Conservation (phyloP, 2,888 invertebrate genomes). For the Tipula vernalis region DNA sequence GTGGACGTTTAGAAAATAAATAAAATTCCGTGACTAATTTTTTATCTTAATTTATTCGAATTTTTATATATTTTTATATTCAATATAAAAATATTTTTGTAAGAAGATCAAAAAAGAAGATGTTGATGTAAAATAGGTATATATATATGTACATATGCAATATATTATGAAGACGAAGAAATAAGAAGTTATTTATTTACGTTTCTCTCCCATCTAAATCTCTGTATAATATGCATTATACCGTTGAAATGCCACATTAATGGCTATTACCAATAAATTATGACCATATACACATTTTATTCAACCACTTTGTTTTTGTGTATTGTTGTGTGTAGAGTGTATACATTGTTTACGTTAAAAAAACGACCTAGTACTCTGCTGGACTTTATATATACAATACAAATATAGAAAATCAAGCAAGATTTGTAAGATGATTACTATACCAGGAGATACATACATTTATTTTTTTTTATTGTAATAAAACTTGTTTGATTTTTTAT, state of each 20-base stretch:
- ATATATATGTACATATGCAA: not conserved
- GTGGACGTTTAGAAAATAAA: constrained; percentile 12
- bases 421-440: not conserved
- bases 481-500: not conserved
- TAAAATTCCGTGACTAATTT: constrained; percentile 13
- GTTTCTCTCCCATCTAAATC: not conserved
- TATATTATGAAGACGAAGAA: not conserved
- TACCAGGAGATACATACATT: not conserved
- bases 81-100: not conserved
- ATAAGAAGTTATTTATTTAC: not conserved
- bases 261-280: constrained; percentile 16
- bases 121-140: not conserved
- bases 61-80: constrained; percentile 8
- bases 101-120: not conserved
- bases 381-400: not conserved
- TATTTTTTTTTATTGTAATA: not conserved
- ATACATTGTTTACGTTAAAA: not conserved
- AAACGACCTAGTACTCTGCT: not conserved
- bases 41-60: constrained; percentile 14
- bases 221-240: constrained; percentile 10
- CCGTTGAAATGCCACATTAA: constrained; percentile 15
- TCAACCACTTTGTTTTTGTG: not conserved
- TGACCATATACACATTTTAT: constrained; percentile 13
- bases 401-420: not conserved
- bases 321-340: not conserved